Evolutionary conservation across 2,888 invertebrate genomes (phyloP), one percentile per base, ranked within the genome.

Genomic region (Poecilus cupreus): DNA sequence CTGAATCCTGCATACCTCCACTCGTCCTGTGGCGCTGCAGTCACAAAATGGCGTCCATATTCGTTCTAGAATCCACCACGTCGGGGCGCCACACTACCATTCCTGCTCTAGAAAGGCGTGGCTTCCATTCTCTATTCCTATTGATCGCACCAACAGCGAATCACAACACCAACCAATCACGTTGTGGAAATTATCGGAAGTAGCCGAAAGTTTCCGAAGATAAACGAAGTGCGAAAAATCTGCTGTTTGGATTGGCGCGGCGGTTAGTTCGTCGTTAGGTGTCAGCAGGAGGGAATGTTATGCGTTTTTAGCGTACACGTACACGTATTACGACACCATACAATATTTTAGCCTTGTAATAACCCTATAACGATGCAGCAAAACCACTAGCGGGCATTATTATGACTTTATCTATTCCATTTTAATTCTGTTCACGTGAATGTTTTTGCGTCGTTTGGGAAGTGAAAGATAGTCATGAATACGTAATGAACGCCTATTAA

Each of bases 401-500:
- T 32, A 46, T 46, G 46, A 51, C 51, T 18, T 18, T 18, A 51
- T 18, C 18, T 32, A 0, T 3, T 32, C 32, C 32, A 18, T 51
- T 43, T 60, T 60, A 22, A n/a, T 22, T 32, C 32, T 8, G 4
- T 32, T 32, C 32, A 32, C 32, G 32, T 32, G 32, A 32, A 32
- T 6, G 32, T 32, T 32, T 32, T 32, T 3, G 32, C 32, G 8
- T 32, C 32, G 32, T 32, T 32, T 3, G 32, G 6, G 4, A 32
- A 32, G 32, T 32, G 4, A 32, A 32, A 32, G 1, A 32, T 64
- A n/a, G 39, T 39, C 43, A 43, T 70, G 70, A 70, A 70, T 70
- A 70, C 22, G 13, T 43, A 74, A 82, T 82, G 79, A 54, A 79
- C 24, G 18, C 46, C 82, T 51, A 74, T 82, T 82, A 80, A 80